Conservation (phyloP, 2,797 vertebrate species). For the Chlorospingus semifuscus region DNA sequence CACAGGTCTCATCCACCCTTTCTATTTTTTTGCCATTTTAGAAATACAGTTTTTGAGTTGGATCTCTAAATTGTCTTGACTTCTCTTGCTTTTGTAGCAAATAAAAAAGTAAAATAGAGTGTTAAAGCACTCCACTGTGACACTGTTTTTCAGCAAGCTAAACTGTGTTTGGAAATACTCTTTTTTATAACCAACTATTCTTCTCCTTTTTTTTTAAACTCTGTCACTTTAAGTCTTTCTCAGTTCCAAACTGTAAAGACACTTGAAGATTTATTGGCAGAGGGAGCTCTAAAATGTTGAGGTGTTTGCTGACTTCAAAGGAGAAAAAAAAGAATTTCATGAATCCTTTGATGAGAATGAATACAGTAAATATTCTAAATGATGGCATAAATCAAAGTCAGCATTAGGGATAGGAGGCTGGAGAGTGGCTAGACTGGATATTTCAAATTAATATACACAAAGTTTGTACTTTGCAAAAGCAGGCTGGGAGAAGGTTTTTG, state of each 20-base stretch:
- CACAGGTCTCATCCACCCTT: not conserved
- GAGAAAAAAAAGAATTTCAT: not conserved
- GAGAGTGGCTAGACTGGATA: not conserved
- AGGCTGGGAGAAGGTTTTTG: not conserved
- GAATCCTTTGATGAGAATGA: not conserved
- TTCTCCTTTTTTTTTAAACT: not conserved
- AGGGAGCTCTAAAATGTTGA: not conserved
- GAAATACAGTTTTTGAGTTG: not conserved
- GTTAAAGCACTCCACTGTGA: not conserved
- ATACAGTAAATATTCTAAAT: not conserved
- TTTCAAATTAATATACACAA: not conserved
- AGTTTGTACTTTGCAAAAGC: not conserved
- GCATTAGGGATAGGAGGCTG: not conserved
- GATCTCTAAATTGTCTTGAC: not conserved
- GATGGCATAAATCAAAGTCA: slow-evolving; percentile 12
- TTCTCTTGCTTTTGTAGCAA: not conserved
- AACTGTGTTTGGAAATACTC: not conserved
- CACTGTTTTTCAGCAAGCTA: not conserved
- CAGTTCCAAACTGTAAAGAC: not conserved
- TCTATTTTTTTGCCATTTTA: not conserved
- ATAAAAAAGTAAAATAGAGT: not conserved
- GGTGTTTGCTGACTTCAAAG: slow-evolving; percentile 5
- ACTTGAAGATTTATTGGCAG: not conserved
- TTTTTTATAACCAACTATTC: not conserved
- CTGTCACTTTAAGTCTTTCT: not conserved